These are phyloP conservation scores for Tolmerus cingulatus DNA, from an alignment of 2,888 invertebrate species.

Conservation along the genomic window DNA sequence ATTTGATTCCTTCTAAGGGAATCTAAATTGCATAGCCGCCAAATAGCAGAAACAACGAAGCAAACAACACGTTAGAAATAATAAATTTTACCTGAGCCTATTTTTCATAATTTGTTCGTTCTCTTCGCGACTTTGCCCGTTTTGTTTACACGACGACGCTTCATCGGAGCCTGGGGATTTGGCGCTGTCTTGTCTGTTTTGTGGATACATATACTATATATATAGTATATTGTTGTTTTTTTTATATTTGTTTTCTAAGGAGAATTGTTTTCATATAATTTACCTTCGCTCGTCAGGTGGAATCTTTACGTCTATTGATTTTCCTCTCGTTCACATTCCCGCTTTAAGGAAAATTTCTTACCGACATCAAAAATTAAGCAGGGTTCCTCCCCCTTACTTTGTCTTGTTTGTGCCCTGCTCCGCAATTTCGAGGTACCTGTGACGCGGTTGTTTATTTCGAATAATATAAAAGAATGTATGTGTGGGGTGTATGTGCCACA, in stretches of 20 bases:
- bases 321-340: constrained; percentile 4
- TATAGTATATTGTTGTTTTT: no score
- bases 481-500: neutral
- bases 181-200: neutral
- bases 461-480: neutral
- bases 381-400: neutral
- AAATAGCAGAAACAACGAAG: neutral
- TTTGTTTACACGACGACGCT: neutral
- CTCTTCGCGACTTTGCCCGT: constrained; percentile 7
- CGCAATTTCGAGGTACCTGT: neutral
- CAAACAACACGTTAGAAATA: neutral
- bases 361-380: constrained; percentile 22
- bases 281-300: neutral
- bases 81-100: neutral
- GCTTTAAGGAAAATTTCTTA: constrained; percentile 10
- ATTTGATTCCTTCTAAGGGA: neutral
- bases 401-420: neutral
- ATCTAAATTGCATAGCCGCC: neutral
- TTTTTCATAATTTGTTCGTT: neutral
- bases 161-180: neutral
- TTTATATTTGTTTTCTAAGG: neutral
- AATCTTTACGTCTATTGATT: constrained; percentile 2
- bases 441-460: neutral
- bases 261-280: neutral
- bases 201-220: no score